phyloP scores from a whole-genome alignment of 2,113 vertebrate genomes.

The Capra hircus region DNA sequence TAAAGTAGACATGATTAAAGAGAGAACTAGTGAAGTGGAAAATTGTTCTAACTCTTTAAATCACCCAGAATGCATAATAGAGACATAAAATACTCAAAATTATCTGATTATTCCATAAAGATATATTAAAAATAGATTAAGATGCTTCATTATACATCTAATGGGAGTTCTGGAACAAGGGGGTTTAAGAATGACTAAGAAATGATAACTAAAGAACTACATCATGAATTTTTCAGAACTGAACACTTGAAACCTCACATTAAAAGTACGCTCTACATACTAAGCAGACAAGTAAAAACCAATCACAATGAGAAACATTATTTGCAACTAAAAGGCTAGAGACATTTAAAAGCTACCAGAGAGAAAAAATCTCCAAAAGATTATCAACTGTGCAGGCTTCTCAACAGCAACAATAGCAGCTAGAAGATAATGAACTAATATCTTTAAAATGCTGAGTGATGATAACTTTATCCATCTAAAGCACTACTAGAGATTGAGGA shows the following conservation, averaged over 20 bases:
- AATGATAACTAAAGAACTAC: too few relatives aligned
- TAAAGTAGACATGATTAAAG: too few relatives aligned
- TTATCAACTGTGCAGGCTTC: background rate
- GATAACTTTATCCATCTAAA: background rate
- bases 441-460: background rate
- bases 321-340: background rate
- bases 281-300: background rate
- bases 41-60: too few relatives aligned
- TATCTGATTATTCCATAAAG: too few relatives aligned
- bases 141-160: too few relatives aligned
- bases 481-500: background rate
- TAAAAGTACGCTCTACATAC: background rate
- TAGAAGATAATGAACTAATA: background rate
- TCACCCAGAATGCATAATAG: too few relatives aligned
- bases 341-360: background rate
- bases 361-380: background rate
- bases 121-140: too few relatives aligned
- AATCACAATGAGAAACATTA: background rate
- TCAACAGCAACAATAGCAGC: background rate
- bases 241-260: background rate
- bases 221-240: background rate
- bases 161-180: too few relatives aligned
- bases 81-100: too few relatives aligned
- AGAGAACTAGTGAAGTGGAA: too few relatives aligned
- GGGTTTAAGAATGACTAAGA: too few relatives aligned